Base-by-base conservation (phyloP, 2,113 vertebrate genomes). In the Buteo buteo region DNA sequence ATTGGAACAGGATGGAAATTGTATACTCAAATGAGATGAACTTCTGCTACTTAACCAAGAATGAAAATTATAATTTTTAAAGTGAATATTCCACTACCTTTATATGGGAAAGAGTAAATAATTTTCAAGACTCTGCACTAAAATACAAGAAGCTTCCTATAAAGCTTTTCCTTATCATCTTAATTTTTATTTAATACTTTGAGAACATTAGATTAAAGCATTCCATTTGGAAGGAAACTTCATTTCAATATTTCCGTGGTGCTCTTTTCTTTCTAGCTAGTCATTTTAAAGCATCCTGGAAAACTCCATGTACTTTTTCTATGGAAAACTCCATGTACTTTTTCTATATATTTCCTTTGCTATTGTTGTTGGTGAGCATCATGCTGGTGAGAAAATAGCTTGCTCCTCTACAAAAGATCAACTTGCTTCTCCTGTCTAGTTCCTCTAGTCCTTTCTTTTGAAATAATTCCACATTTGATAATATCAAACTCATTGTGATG, bases 261-360 rank as follows among this genome's bases (percentile, higher is more conserved):
- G 73, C 85, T 86, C 26, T 61, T 93, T 92, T 94, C 66, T 91
- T 94, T 90, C 73, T 93, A 69, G 36, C 58, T 91, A 87, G 54
- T 72, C 3, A 82, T 86, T 90, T 89, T 74, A 71, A 85, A 85
- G 50, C 76, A 91, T 54, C 59, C 74, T 93, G 93, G 74, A 90
- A 95, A 88, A 81, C 29, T 84, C 52, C 40, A 28, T 79, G 31
- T 65, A 77, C 62, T 90, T 83, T 71, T 79, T 65, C 78, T 94
- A 55, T 93, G 93, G 74, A 90, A 95, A 88, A 81, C 29, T 84
- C 52, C 40, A 28, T 79, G 31, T 65, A 77, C 62, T 90, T 83
- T 71, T 79, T 65, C 78, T 94, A 55, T 96, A 97, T 98, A 98
- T 97, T 98, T 98, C 96, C 97, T 97, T 98, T 94, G 57, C 95